Evolutionary conservation across 2,888 invertebrate genomes (phyloP), one percentile per base, ranked within the genome.

Genomic region (Pseudanteris insignis): DNA sequence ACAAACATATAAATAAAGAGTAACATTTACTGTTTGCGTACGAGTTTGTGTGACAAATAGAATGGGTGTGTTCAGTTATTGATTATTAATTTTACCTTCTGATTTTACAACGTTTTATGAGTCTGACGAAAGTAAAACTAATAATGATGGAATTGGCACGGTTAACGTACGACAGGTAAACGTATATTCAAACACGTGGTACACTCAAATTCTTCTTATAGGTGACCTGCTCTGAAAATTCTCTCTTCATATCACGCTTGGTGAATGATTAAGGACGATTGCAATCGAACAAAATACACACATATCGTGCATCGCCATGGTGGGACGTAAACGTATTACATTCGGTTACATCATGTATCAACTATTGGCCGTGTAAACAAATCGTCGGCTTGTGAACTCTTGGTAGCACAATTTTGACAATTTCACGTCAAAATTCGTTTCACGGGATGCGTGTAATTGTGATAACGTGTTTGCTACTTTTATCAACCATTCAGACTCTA

Each of bases 141-240:
- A n/a, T n/a, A n/a, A n/a, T n/a, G n/a, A n/a, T n/a, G n/a, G n/a
- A n/a, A n/a, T n/a, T n/a, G n/a, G n/a, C n/a, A n/a, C n/a, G n/a
- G n/a, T n/a, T n/a, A n/a, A n/a, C n/a, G n/a, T n/a, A n/a, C n/a
- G n/a, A n/a, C n/a, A n/a, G n/a, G n/a, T n/a, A n/a, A n/a, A n/a
- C n/a, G n/a, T n/a, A n/a, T n/a, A n/a, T 18, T 18, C 6, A 10
- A 34, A 36, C 26, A 24, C 12, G 14, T 11, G 30, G 30, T 29
- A 30, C 36, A 36, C 14, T 41, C 28, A 36, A 59, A 51, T 34
- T 30, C 36, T 41, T 58, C 58, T 38, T 55, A 65, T 47, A 43
- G 62, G 65, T 67, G 66, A 70, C 66, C 66, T 70, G 72, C 72
- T 70, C 67, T 69, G 70, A 72, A 75, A 72, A 70, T 69, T 70